Evolutionary conservation across 2,888 invertebrate genomes (phyloP).

Genomic region (Cataglyphis cursor): DNA sequence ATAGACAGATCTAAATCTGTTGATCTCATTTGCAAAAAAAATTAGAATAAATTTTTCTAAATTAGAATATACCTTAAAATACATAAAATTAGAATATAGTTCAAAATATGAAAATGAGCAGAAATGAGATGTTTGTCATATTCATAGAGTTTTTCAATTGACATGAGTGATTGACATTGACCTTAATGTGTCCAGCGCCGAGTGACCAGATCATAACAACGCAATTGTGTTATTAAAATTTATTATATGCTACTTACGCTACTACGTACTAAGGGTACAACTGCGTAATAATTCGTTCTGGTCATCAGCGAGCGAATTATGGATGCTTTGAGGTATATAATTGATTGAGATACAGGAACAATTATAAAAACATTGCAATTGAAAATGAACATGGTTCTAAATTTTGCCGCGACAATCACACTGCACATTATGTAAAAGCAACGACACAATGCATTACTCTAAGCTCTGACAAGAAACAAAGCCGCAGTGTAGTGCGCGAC

Average conservation of each 20-base stretch:
- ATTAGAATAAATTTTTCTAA: background rate
- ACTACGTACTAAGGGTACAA: background rate
- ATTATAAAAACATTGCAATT: background rate
- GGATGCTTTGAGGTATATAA: background rate
- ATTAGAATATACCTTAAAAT: background rate
- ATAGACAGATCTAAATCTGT: background rate
- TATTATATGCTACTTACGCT: background rate
- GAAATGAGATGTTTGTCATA: background rate
- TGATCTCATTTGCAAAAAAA: background rate
- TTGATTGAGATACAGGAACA: background rate
- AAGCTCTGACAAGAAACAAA: slow-evolving; percentile 53
- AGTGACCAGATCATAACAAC: slow-evolving; percentile 58
- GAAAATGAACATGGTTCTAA: background rate
- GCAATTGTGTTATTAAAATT: slow-evolving; percentile 62
- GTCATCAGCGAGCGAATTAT: background rate
- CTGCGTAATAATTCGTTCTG: slow-evolving; percentile 18
- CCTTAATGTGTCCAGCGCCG: slow-evolving; percentile 60
- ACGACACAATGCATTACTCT: slow-evolving; percentile 55
- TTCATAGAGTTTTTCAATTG: slow-evolving; percentile 48
- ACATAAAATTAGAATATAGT: background rate
- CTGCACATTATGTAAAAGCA: slow-evolving; percentile 34
- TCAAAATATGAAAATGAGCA: background rate
- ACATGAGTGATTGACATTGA: slow-evolving; percentile 61
- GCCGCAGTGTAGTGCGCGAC: slow-evolving; percentile 23
- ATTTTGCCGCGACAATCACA: background rate